phyloP scores from a whole-genome alignment of 2,113 vertebrate species.

The Tachysurus vachellii region DNA sequence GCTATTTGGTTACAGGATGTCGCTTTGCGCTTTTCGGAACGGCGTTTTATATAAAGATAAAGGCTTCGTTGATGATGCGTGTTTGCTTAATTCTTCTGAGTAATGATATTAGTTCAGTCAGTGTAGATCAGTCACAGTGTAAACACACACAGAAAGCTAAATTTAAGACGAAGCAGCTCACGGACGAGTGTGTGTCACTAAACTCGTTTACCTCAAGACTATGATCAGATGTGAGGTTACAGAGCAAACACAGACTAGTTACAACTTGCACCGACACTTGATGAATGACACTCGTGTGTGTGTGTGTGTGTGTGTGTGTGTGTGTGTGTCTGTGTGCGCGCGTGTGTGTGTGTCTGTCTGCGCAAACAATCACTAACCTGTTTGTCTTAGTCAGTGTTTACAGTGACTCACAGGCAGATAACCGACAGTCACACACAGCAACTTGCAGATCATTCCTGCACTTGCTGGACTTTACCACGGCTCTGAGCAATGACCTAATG shows the following conservation, averaged over 20 bases:
- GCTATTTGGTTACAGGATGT: too few relatives aligned
- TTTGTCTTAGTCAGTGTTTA: constrained; percentile 64
- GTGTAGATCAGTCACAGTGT: too few relatives aligned
- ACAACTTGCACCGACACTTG: not conserved
- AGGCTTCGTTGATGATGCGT: too few relatives aligned
- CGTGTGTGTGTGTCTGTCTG: constrained; percentile 29
- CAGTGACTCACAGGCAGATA: constrained; percentile 55
- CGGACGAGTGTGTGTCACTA: not conserved
- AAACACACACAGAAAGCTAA: not conserved
- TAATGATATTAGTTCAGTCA: too few relatives aligned
- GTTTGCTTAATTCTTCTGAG: too few relatives aligned
- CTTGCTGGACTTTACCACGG: constrained; percentile 51
- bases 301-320: constrained; percentile 4
- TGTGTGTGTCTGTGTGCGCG: constrained; percentile 38
- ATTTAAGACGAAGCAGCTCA: not conserved
- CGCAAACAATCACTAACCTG: constrained; percentile 71
- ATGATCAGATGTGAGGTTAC: not conserved
- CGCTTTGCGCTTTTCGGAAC: too few relatives aligned
- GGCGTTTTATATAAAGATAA: too few relatives aligned
- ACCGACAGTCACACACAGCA: constrained; percentile 4
- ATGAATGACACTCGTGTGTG: not conserved
- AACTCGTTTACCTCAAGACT: not conserved
- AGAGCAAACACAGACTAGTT: not conserved
- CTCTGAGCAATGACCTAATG: constrained; percentile 67
- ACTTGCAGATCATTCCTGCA: constrained; percentile 62